Conservation (phyloP, 2,113 vertebrate genomes). For the Mystacornis crossleyi region DNA sequence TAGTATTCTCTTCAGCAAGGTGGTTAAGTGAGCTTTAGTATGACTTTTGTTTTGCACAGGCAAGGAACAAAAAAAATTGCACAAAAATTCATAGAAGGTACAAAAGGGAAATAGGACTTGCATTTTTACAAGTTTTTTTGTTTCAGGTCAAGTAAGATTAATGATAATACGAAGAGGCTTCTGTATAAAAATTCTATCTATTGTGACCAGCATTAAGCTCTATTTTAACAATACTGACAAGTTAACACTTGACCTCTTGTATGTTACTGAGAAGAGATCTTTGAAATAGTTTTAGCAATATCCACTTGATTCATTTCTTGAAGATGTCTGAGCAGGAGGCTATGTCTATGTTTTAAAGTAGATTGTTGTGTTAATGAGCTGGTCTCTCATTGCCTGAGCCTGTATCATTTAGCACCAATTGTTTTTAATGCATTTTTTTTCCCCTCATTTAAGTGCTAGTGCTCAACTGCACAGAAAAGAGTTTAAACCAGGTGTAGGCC, state of each 20-base stretch:
- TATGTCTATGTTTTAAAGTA: background rate
- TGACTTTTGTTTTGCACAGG: background rate
- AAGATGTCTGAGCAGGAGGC: background rate
- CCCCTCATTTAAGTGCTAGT: background rate
- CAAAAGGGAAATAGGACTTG: background rate
- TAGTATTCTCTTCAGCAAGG: background rate
- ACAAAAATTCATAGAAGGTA: background rate
- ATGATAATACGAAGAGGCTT: background rate
- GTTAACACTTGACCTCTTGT: background rate
- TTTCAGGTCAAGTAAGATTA: background rate
- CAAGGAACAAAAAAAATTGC: background rate
- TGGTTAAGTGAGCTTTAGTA: background rate
- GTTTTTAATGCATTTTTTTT: background rate
- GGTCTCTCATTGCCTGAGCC: background rate
- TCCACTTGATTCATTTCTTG: background rate
- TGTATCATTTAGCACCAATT: background rate
- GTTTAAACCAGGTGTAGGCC: background rate
- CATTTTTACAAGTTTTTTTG: background rate
- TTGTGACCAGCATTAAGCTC: background rate
- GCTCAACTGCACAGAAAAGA: background rate
- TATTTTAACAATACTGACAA: background rate
- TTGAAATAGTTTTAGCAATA: background rate
- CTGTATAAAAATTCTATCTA: background rate
- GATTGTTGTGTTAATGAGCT: background rate
- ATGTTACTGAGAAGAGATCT: background rate